Base-by-base conservation (phyloP, 1,140 invertebrate species). In the Meloidogyne exigua region DNA sequence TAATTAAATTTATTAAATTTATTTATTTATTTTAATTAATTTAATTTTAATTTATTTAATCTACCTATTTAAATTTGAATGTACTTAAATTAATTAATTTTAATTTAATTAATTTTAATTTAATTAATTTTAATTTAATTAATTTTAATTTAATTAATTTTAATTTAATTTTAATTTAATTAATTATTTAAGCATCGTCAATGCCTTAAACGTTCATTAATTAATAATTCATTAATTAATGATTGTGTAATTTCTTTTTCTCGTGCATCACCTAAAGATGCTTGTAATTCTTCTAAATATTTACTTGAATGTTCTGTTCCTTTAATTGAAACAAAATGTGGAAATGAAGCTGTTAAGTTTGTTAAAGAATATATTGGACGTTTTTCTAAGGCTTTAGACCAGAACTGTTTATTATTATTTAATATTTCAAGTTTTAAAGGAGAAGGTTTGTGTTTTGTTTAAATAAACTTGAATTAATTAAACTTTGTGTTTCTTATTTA, bases 171-270 rank as follows among this genome's bases (percentile, higher is more conserved):
- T 39, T 39, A 39, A 39, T 39, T 39, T 39, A 39, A 23, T 65
- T 39, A 32, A n/a, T n/a, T 80, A 36, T 39, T 21, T 68, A 1
- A 84, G 72, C 76, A 85, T 15, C 67, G 82, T 25, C 78, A 80
- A 73, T 86, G 84, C 72, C 75, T 86, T 21, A 64, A 84, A 32
- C 72, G 80, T 26, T 78, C 76, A 25, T 80, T 84, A 11, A 77
- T 77, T 39, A 39, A 39, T 11, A 23, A 75, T 18, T 11, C 70
- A 77, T 25, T 23, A 57, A 18, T 71, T 15, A 9, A 71, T 11
- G 80, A 85, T 11, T 86, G 84, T 72, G 85, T 86, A n/a, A 62
- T 78, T 32, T 72, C 76, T 0, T 86, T 86, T 72, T 86, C 84
- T 32, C 76, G 82, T 44, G 82, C 84, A n/a, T 84, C 84, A 10